Evolutionary conservation across 2,888 invertebrate genomes (phyloP).

Genomic region (Lampropteryx suffumata): DNA sequence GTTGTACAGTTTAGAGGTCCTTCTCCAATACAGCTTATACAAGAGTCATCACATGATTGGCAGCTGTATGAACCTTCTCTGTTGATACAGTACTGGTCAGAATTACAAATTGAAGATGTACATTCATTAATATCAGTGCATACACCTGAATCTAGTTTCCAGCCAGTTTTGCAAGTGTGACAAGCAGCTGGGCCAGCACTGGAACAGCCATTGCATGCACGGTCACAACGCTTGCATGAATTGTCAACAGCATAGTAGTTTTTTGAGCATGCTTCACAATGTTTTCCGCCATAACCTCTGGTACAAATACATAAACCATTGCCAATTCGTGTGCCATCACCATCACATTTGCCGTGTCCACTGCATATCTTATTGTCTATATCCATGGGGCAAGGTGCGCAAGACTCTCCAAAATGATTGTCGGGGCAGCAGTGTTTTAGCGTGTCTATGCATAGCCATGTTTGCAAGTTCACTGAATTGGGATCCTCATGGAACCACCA

Average conservation of each 20-base stretch:
- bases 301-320: constrained; percentile 95
- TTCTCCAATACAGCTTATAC: constrained; percentile 91
- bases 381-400: constrained; percentile 86
- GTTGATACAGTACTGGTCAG: constrained; percentile 93
- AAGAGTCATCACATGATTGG: constrained; percentile 91
- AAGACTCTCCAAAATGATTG: constrained; percentile 91
- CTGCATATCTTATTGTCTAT: constrained; percentile 86
- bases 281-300: constrained; percentile 88
- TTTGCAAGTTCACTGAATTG: constrained; percentile 55
- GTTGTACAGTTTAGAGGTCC: constrained; percentile 93
- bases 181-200: constrained; percentile 86
- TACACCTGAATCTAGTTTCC: constrained; percentile 86
- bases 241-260: constrained; percentile 86
- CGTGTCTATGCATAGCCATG: constrained; percentile 91
- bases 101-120: constrained; percentile 73
- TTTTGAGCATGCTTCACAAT: constrained; percentile 89
- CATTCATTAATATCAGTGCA: constrained; percentile 95
- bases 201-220: constrained; percentile 90
- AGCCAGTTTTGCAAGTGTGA: constrained; percentile 84
- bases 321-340: constrained; percentile 96
- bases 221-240: constrained; percentile 90
- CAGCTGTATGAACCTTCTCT: constrained; percentile 91
- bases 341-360: constrained; percentile 89
- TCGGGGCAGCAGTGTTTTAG: constrained; percentile 92
- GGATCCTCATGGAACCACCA: constrained; percentile 92